A percentile compares a stretch with the other conserved stretches of the same genome.
phyloP scores from a whole-genome alignment of 2,113 vertebrate species.

The Argyrosomus japonicus region DNA sequence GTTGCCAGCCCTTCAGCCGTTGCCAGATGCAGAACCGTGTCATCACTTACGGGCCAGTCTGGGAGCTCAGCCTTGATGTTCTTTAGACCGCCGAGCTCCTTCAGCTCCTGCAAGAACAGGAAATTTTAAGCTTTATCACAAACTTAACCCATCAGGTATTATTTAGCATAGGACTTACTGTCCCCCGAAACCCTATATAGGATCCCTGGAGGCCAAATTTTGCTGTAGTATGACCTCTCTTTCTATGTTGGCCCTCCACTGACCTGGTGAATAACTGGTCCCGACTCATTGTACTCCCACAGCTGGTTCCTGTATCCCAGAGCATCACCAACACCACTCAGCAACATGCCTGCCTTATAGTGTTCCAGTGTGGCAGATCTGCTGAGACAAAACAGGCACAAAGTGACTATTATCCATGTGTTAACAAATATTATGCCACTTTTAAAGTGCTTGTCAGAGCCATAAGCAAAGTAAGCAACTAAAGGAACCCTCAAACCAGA shows the following conservation, averaged over 20 bases:
- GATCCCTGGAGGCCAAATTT: not conserved
- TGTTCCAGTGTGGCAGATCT: constrained; percentile 67
- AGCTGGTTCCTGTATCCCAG: constrained; percentile 85
- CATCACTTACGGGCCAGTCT: constrained; percentile 89
- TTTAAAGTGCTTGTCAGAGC: not conserved
- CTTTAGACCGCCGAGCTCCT: constrained; percentile 83
- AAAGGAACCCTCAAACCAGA: not conserved
- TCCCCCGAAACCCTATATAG: not conserved
- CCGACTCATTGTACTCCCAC: constrained; percentile 88
- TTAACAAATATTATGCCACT: not conserved
- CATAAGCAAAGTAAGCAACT: not conserved
- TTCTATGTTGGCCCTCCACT: not conserved
- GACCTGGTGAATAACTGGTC: constrained; percentile 85
- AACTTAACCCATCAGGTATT: not conserved
- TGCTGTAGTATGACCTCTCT: not conserved
- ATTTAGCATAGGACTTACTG: not conserved
- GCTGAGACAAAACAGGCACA: not conserved
- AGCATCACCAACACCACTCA: constrained; percentile 88
- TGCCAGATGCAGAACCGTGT: constrained; percentile 88
- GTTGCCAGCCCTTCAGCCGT: constrained; percentile 87
- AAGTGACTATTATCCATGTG: not conserved
- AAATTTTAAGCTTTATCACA: not conserved
- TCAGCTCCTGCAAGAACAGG: constrained; percentile 77
- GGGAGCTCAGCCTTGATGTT: constrained; percentile 83
- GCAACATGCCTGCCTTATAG: constrained; percentile 87